A percentile compares a stretch with the other conserved stretches of the same genome.
Conservation (phyloP, 2,797 vertebrate genomes). For the Argentina silus region DNA sequence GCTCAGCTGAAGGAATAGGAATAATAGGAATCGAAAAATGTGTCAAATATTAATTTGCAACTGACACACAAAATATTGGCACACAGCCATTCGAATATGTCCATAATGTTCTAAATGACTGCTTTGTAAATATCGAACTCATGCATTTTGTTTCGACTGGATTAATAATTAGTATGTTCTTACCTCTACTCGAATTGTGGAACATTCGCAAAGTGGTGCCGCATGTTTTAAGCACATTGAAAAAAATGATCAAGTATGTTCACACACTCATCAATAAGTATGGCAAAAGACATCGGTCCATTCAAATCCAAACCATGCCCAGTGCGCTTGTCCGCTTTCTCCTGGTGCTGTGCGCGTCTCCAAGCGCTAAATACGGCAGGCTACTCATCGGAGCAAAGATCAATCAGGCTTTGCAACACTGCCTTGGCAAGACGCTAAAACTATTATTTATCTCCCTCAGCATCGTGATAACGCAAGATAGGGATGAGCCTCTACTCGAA, state of each 20-base stretch:
- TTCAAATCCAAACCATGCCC: conserved; percentile 26
- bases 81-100: too few relatives aligned
- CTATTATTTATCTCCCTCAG: conserved; percentile 66
- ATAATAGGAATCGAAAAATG: too few relatives aligned
- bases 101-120: too few relatives aligned
- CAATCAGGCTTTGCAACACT: conserved; percentile 67
- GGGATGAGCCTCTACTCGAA: conserved; percentile 48
- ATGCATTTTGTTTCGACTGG: neutral
- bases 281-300: conserved; percentile 27
- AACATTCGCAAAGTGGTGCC: conserved; percentile 78
- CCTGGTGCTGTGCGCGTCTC: neutral
- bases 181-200: conserved; percentile 76
- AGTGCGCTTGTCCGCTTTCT: conserved; percentile 29
- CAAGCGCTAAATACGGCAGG: neutral
- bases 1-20: neutral
- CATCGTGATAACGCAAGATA: conserved; percentile 58
- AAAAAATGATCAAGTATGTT: conserved; percentile 35
- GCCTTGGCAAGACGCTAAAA: conserved; percentile 63
- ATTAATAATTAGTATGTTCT: conserved; percentile 32
- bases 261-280: conserved; percentile 29
- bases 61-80: too few relatives aligned
- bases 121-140: too few relatives aligned
- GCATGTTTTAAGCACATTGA: conserved; percentile 76
- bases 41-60: too few relatives aligned
- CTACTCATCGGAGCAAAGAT: conserved; percentile 29